These are phyloP conservation scores for Bellardia bayeri DNA, from an alignment of 2,888 invertebrate species.

Conservation along the genomic window DNA sequence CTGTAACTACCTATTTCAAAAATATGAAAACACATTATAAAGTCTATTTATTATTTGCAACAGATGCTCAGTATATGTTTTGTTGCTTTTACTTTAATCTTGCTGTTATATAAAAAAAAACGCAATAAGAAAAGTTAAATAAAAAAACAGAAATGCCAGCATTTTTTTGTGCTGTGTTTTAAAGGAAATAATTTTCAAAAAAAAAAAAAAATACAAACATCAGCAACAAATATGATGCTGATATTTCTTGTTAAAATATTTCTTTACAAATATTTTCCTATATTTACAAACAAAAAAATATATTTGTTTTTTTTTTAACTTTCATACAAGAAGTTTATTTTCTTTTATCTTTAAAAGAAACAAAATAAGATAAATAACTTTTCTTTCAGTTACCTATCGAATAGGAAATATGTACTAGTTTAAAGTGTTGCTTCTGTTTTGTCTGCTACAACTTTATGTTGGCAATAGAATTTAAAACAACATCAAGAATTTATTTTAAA, in stretches of 20 bases:
- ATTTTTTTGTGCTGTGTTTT: background rate
- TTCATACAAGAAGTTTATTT: background rate
- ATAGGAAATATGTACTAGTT: background rate
- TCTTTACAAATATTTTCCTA: background rate
- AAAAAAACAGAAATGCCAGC: background rate
- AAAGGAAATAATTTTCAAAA: slow-evolving; percentile 23
- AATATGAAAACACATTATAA: slow-evolving; percentile 46
- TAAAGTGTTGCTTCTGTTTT: background rate
- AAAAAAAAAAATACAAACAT: background rate
- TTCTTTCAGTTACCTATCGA: slow-evolving; percentile 16
- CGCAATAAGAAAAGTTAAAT: slow-evolving; percentile 1
- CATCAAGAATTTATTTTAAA: background rate
- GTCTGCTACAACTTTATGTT: background rate
- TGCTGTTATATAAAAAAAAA: background rate
- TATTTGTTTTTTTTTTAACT: background rate
- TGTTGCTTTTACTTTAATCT: slow-evolving; percentile 14
- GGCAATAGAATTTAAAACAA: background rate
- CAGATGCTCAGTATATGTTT: slow-evolving; percentile 34
- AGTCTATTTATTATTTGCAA: slow-evolving; percentile 48
- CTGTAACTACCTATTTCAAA: slow-evolving; percentile 3
- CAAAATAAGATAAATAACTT: slow-evolving; percentile 6
- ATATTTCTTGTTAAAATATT: slow-evolving; percentile 50
- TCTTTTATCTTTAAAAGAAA: slow-evolving; percentile 8
- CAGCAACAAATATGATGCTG: background rate
- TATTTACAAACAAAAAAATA: background rate